A percentile compares a stretch with the other conserved stretches of the same genome.
These are phyloP conservation scores for Sarcophaga variegata DNA, from an alignment of 2,888 invertebrate species.

Conservation along the genomic window DNA sequence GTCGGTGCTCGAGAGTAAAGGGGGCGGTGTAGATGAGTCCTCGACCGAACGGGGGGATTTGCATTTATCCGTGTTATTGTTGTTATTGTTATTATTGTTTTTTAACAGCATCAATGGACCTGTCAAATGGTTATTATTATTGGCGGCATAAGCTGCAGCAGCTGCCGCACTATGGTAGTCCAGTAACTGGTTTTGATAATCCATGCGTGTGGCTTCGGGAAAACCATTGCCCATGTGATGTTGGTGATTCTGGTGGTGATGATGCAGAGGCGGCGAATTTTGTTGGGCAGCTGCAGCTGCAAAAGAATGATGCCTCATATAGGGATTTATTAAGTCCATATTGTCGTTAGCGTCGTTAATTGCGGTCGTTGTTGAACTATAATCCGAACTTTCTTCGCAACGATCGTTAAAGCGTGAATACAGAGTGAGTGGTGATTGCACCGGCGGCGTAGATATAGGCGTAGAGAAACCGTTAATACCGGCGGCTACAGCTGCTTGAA, in stretches of 20 bases:
- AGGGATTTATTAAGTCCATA: slow-evolving; percentile 81
- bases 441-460: slow-evolving; percentile 57
- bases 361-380: slow-evolving; percentile 34
- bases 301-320: slow-evolving; percentile 79
- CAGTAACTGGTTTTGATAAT: slow-evolving; percentile 77
- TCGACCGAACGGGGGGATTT: slow-evolving; percentile 76
- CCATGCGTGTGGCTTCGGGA: slow-evolving; percentile 71
- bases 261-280: slow-evolving; percentile 71
- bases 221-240: slow-evolving; percentile 69
- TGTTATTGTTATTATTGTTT: slow-evolving; percentile 64
- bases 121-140: slow-evolving; percentile 75
- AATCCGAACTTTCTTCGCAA: slow-evolving; percentile 71
- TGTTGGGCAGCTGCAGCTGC: slow-evolving; percentile 74
- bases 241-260: slow-evolving; percentile 69
- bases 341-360: slow-evolving; percentile 72
- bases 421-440: slow-evolving; percentile 47
- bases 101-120: slow-evolving; percentile 78
- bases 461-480: slow-evolving; percentile 71
- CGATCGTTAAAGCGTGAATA: slow-evolving; percentile 63
- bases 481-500: slow-evolving; percentile 71
- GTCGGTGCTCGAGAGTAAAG: slow-evolving; percentile 70
- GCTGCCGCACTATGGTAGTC: slow-evolving; percentile 79
- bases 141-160: slow-evolving; percentile 78
- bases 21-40: slow-evolving; percentile 79
- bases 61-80: slow-evolving; percentile 62